Base-by-base conservation (phyloP, 2,797 vertebrate genomes). In the Peromyscus melanophrys region DNA sequence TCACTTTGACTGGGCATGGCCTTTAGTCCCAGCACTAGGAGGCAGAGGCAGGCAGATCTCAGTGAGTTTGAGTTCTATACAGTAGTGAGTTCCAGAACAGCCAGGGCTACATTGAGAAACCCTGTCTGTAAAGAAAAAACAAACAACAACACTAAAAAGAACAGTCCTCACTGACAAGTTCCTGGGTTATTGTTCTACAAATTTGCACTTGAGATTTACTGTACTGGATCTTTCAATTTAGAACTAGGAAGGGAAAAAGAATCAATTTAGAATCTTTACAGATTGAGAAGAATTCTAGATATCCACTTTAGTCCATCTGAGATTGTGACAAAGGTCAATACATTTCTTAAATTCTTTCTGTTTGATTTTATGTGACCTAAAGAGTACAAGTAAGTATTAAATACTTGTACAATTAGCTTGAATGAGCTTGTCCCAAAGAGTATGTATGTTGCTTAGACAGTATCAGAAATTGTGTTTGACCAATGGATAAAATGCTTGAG, bases 331-430 rank as follows among this genome's bases (percentile, higher is more conserved):
- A 94, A 75, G 16, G 37, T 89, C 49, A 85, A 37, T 86, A 7
- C 3, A 29, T 82, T 95, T 61, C n/a, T 63, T 34, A 85, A 49
- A 69, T 46, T 17, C 31, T 86, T 73, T 73, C 25, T 92, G 85
- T 87, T 92, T 82, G 61, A 86, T 73, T 89, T 86, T 82, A 43
- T 76, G 11, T 73, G 46, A 43, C 65, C 65, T 91, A 89, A 69
- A 81, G 49, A 17, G 12, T 31, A 69, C 17, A 55, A 14, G 1
- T 93, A 43, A 61, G 25, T 82, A 46, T 14, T 31, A 89, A 86
- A 86, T 86, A 69, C 13, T 69, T n/a, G 43, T 14, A 69, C n/a
- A 52, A 46, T 69, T n/a, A 86, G 43, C 21, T 52, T 86, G 46
- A 52, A n/a, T 69, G 31, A 52, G 34, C 6, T 52, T n/a, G 7